phyloP scores from a whole-genome alignment of 1,140 invertebrate species.

The Capitella teleta region DNA sequence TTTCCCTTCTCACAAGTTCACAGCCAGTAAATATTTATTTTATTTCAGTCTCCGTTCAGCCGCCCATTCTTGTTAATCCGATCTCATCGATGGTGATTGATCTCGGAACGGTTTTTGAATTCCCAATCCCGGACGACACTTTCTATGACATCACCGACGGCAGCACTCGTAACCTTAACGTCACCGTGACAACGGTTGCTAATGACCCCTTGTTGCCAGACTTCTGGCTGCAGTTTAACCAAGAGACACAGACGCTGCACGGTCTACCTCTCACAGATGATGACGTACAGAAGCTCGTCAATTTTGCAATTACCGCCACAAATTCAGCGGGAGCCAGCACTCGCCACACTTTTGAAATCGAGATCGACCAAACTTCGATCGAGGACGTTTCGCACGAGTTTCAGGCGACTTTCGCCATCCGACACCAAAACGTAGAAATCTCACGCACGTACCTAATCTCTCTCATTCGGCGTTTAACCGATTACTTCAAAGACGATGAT shows the following conservation, averaged over 20 bases:
- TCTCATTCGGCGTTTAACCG: constrained; percentile 7
- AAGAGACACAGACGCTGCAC: background rate
- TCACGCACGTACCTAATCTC: constrained; percentile 9
- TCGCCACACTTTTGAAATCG: constrained; percentile 11
- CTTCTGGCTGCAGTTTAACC: constrained; percentile 15
- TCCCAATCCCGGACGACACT: constrained; percentile 11
- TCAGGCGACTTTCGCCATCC: constrained; percentile 11
- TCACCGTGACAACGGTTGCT: constrained; percentile 8
- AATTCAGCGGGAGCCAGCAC: constrained; percentile 8
- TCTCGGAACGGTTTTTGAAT: constrained; percentile 12
- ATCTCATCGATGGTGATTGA: constrained; percentile 5
- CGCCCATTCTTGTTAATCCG: constrained; percentile 10
- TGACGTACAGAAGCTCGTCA: background rate
- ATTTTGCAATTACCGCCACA: constrained; percentile 9
- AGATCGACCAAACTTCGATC: constrained; percentile 7
- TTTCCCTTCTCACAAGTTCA: too few relatives aligned
- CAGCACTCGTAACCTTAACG: constrained; percentile 7
- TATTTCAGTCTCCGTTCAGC: background rate
- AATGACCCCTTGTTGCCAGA: constrained; percentile 1
- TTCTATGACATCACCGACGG: constrained; percentile 17
- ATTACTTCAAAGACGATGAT: constrained; percentile 8
- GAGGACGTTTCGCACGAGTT: constrained; percentile 12
- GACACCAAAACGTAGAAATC: constrained; percentile 11
- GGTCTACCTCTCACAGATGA: constrained; percentile 6
- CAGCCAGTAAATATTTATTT: background rate